Base-by-base conservation (phyloP, 2,797 vertebrate species). In the Catostomus latipinnis region DNA sequence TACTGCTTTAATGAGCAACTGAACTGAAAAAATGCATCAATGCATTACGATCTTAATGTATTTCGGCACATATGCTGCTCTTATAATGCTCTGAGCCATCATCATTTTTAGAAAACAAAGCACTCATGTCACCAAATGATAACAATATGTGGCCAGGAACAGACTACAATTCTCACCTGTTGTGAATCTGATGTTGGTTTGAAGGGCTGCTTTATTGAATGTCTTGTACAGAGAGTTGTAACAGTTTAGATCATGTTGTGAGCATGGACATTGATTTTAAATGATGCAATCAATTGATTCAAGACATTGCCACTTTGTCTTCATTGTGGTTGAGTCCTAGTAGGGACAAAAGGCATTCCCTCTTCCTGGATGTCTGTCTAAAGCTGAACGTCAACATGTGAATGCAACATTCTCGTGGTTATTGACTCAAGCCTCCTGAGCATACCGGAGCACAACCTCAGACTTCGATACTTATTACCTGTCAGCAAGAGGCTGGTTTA, bases 311-410 rank as follows among this genome's bases (percentile, higher is more conserved):
- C 69, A 53, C 34, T 67, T 48, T 74, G 70, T 65, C 49, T 71
- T 74, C 53, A 50, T 74, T 13, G 46, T 65, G 18, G 14, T 43
- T 46, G 60, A 77, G 60, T 71, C 12, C 60, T 11, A 76, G 52
- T 11, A 76, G 52, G 48, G 79, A 79, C 76, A 80, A 57, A 76
- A 65, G 68, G 14, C 65, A 65, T 77, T 80, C 67, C 57, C 50
- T 58, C 68, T 80, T 78, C 61, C 63, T 69, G 74, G 72, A 52
- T 72, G 71, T 86, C 82, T 75, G 71, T 86, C 82, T 34, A 34
- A 84, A 83, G 72, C 81, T 75, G 70, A 85, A 80, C 63, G n/a
- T 80, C 68, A 81, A 82, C 74, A 74, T 86, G 43, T 76, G 71
- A 88, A 81, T 50, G 49, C 13, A n/a, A 14, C 63, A 8, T 9